Conservation (phyloP, 2,888 invertebrate genomes). For the Eulithis prunata region DNA sequence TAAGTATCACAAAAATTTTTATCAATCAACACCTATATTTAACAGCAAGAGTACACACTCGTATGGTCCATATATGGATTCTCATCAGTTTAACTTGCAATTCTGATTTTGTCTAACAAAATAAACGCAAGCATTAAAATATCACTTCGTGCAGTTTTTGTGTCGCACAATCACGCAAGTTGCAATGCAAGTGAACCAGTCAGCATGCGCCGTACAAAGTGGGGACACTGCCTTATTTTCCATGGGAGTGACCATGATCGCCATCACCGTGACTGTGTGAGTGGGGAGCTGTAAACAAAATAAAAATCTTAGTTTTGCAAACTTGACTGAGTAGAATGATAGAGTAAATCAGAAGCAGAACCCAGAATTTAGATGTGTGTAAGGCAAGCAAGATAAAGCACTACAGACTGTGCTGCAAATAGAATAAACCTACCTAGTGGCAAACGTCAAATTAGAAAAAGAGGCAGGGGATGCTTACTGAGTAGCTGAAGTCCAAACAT, state of each 20-base stretch:
- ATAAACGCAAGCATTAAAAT: not conserved
- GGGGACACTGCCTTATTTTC: slow-evolving; percentile 35
- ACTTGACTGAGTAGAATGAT: too few species aligned
- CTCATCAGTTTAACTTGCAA: slow-evolving; percentile 1
- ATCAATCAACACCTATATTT: not conserved
- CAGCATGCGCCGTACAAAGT: not conserved
- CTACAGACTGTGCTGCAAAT: too few species aligned
- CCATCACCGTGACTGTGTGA: slow-evolving; percentile 62
- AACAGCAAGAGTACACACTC: not conserved
- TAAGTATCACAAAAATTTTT: not conserved
- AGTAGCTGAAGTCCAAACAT: slow-evolving; percentile 88
- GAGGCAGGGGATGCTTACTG: slow-evolving; percentile 72
- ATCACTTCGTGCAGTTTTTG: not conserved
- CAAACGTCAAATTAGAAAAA: not conserved
- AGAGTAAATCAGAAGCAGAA: too few species aligned
- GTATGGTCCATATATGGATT: not conserved
- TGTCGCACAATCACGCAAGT: slow-evolving; percentile 6
- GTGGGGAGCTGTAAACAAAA: slow-evolving; percentile 63
- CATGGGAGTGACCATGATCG: slow-evolving; percentile 53
- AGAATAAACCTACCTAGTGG: too few species aligned
- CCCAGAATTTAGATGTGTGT: too few species aligned
- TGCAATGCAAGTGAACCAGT: slow-evolving; percentile 22
- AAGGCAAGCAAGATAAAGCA: too few species aligned
- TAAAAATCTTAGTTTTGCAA: slow-evolving; percentile 5
- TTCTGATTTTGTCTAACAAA: too few species aligned